Percentiles rank a stretch among this genome's conserved stretches.
These are phyloP conservation scores for Microctenopoma steveboyesi DNA, from an alignment of 2,797 vertebrate species.

Conservation along the genomic window DNA sequence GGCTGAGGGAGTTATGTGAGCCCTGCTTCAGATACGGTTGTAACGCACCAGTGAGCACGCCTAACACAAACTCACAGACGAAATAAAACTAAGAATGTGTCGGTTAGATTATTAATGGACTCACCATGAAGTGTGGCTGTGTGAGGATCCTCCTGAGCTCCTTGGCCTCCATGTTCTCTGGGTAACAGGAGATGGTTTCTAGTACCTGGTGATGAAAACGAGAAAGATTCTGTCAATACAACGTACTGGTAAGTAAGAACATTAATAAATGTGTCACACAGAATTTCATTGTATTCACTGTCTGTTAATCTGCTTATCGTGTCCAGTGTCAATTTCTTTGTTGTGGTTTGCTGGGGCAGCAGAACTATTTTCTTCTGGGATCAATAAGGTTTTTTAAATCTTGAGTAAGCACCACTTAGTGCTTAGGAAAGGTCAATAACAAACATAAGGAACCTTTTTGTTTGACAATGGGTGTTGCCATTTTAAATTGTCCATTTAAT, in stretches of 20 bases:
- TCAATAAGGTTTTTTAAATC: too few species aligned
- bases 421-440: too few species aligned
- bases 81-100: background rate
- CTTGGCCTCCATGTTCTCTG: constrained; percentile 95
- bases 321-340: too few species aligned
- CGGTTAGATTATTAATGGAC: constrained; percentile 18
- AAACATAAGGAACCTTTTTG: too few species aligned
- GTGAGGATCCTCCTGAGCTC: constrained; percentile 97
- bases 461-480: too few species aligned
- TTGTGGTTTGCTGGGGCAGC: too few species aligned
- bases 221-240: background rate
- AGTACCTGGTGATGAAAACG: constrained; percentile 83
- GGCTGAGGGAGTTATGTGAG: constrained; percentile 34
- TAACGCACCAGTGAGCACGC: constrained; percentile 11
- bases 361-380: too few species aligned
- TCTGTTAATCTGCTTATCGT: too few species aligned
- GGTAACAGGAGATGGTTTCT: constrained; percentile 97
- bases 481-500: background rate
- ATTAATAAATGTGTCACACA: background rate
- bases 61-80: background rate
- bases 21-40: constrained; percentile 37
- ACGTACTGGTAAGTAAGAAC: background rate
- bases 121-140: constrained; percentile 98
- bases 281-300: too few species aligned
- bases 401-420: too few species aligned